Evolutionary conservation across 2,113 vertebrate genomes (phyloP).

Genomic region (Zingel zingel): DNA sequence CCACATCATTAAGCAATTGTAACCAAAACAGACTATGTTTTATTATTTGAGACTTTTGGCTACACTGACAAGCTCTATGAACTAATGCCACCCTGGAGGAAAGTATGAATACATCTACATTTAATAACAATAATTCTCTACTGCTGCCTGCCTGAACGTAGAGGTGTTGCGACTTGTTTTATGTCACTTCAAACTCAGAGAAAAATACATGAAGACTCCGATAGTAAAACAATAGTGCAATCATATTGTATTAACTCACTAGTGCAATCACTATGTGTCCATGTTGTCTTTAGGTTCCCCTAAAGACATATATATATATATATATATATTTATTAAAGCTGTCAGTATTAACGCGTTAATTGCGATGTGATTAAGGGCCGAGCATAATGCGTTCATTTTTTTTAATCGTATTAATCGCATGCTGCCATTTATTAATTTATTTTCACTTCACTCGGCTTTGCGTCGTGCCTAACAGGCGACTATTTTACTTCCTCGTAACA

Average conservation of each 20-base stretch:
- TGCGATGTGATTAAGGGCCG: too few relatives aligned
- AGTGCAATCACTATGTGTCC: not conserved
- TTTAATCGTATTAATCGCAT: too few relatives aligned
- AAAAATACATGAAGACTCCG: not conserved
- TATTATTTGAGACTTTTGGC: slow-evolving; percentile 6
- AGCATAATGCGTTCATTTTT: too few relatives aligned
- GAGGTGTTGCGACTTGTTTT: not conserved
- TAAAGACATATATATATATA: not conserved
- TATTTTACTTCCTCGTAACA: too few relatives aligned
- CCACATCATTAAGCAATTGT: slow-evolving; percentile 2
- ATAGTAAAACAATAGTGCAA: not conserved
- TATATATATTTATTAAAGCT: too few relatives aligned
- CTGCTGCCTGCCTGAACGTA: not conserved
- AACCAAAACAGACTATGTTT: not conserved
- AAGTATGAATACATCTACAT: not conserved
- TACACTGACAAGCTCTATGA: not conserved
- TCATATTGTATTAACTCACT: not conserved
- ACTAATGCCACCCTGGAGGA: not conserved
- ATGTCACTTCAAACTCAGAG: not conserved
- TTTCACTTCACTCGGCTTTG: too few relatives aligned
- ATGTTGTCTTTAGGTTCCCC: not conserved
- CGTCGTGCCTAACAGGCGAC: too few relatives aligned
- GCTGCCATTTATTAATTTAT: too few relatives aligned
- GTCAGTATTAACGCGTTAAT: too few relatives aligned
- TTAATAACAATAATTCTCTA: not conserved